Base-by-base conservation (phyloP, 2,888 invertebrate genomes). In the Conops quadrifasciatus region DNA sequence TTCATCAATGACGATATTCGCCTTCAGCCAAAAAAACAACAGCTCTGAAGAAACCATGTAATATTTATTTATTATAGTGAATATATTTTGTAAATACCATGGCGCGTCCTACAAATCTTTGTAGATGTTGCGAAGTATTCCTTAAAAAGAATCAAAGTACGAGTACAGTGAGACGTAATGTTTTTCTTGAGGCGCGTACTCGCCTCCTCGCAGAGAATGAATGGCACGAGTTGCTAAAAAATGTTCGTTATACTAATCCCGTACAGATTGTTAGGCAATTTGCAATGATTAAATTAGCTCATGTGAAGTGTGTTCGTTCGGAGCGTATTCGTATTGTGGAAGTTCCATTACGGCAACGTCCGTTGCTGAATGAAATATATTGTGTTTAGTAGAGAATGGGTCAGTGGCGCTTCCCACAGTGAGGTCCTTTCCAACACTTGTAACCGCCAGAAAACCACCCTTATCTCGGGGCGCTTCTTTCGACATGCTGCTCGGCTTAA, bases 231-330 rank as follows among this genome's bases (percentile, higher is more conserved):
- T 36, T 36, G 36, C 36, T 36, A 45, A 59, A 26, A 60, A 63
- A 63, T 43, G n/a, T 63, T 53, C 65, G 43, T 73, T 67, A 58
- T 64, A 69, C 74, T 76, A 77, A 77, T 77, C 76, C 83, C 77
- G 77, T 74, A 81, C 83, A 83, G 83, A 84, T 84, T 84, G 85
- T 80, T 80, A 78, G 82, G 80, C 84, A 84, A 84, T 85, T 84
- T 84, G 84, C 82, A 79, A 80, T 81, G 83, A 84, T 84, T 85
- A 85, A 84, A 84, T 84, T 84, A 84, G 84, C 84, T 79, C 77
- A 78, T 79, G 78, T 81, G 79, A 68, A 62, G 68, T 62, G 62
- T 49, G 45, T 67, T 66, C 58, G 26, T 60, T 43, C 26, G 36
- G 19, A 66, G 11, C 24, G 15, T 2, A 16, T 15, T 26, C 16